These are phyloP conservation scores for Petroica traversi DNA, from an alignment of 2,113 vertebrate species.

Conservation along the genomic window DNA sequence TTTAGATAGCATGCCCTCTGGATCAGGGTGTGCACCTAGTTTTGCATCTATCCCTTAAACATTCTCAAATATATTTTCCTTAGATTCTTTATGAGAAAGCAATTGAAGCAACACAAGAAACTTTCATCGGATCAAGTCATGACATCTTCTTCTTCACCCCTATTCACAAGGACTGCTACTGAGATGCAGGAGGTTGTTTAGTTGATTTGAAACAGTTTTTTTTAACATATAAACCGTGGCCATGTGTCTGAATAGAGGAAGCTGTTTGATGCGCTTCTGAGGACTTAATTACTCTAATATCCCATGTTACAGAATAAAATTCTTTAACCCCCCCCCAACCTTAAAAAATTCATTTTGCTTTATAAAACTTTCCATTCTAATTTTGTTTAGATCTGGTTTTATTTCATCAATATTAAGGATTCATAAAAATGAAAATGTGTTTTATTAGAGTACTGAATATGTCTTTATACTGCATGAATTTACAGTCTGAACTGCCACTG, in stretches of 20 bases:
- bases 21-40: not conserved
- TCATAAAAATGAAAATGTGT: not conserved
- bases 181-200: not conserved
- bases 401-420: not conserved
- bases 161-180: not conserved
- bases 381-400: not conserved
- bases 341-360: not conserved
- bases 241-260: not conserved
- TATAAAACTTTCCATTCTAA: not conserved
- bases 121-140: not conserved
- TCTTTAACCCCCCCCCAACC: not conserved
- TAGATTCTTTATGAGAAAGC: not conserved
- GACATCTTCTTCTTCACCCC: not conserved
- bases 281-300: not conserved
- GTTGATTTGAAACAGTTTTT: not conserved
- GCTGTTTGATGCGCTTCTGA: not conserved
- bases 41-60: not conserved
- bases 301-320: not conserved
- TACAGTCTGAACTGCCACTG: not conserved
- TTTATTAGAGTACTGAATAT: not conserved
- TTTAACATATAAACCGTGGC: not conserved
- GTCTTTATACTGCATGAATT: not conserved
- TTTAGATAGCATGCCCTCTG: not conserved
- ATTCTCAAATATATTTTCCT: not conserved
- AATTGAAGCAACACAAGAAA: not conserved